Conservation (phyloP, 2,113 vertebrate species). For the Plecotus auritus region DNA sequence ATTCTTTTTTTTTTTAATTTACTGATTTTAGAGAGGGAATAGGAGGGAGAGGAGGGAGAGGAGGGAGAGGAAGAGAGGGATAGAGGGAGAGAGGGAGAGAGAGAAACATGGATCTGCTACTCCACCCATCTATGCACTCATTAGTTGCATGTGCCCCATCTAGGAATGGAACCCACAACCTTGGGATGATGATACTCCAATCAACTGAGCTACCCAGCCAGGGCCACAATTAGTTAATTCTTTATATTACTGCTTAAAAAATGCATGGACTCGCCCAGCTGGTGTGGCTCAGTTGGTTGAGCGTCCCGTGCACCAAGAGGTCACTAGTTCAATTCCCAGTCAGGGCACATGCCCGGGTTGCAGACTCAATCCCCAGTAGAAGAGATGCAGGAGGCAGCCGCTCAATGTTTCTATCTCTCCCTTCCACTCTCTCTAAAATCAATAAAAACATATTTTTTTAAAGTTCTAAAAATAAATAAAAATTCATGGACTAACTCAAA, state of each 20-base stretch:
- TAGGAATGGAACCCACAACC: background rate
- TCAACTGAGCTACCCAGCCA: background rate
- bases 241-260: conserved; percentile 35
- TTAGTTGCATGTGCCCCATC: background rate
- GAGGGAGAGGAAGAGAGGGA: no score
- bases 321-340: no score
- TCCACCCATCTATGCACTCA: background rate
- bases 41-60: no score
- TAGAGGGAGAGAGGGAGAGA: background rate
- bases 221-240: background rate
- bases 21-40: background rate
- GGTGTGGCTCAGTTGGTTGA: no score
- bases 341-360: no score
- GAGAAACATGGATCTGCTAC: background rate
- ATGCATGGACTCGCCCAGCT: background rate
- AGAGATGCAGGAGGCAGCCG: no score
- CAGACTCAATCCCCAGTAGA: no score
- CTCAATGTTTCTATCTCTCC: no score
- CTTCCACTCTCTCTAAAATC: no score
- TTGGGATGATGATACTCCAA: background rate
- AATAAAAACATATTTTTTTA: no score
- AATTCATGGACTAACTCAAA: conserved; percentile 29
- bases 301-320: no score
- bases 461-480: background rate
- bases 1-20: background rate